These are phyloP conservation scores for Cydia strobilella DNA, from an alignment of 1,140 invertebrate species.

Conservation along the genomic window DNA sequence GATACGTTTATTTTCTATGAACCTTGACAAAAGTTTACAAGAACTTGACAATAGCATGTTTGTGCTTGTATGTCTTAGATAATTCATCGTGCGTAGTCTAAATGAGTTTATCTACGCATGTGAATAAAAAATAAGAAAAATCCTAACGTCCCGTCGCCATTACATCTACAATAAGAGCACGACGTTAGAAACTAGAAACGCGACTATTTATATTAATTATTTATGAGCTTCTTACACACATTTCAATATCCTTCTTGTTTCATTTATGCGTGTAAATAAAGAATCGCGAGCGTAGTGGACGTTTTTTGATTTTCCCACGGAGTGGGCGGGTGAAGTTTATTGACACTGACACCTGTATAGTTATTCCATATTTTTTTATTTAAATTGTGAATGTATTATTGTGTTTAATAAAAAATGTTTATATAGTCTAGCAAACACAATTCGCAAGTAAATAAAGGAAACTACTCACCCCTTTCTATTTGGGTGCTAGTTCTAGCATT, in stretches of 20 bases:
- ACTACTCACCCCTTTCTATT: no score
- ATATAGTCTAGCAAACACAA: no score
- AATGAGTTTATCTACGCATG: background rate
- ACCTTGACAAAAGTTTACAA: no score
- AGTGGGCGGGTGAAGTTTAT: background rate
- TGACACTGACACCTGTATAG: no score
- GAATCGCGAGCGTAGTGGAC: background rate
- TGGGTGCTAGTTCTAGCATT: no score
- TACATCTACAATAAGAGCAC: background rate
- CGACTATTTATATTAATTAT: conserved; percentile 21
- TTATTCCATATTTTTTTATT: no score
- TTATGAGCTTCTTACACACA: conserved; percentile 12
- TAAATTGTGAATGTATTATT: no score
- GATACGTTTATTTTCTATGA: no score
- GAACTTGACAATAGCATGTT: no score
- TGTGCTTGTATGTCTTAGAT: no score
- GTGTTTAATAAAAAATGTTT: no score
- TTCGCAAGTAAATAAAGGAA: no score
- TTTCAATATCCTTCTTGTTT: conserved; percentile 17
- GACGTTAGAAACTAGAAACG: conserved; percentile 8
- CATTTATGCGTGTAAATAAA: background rate
- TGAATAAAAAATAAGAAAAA: background rate
- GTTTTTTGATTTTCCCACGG: conserved; percentile 7
- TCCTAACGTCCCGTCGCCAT: conserved; percentile 1
- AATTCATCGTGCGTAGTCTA: background rate